Base-by-base conservation (phyloP, 2,888 invertebrate genomes). In the Eurytoma adleriae region DNA sequence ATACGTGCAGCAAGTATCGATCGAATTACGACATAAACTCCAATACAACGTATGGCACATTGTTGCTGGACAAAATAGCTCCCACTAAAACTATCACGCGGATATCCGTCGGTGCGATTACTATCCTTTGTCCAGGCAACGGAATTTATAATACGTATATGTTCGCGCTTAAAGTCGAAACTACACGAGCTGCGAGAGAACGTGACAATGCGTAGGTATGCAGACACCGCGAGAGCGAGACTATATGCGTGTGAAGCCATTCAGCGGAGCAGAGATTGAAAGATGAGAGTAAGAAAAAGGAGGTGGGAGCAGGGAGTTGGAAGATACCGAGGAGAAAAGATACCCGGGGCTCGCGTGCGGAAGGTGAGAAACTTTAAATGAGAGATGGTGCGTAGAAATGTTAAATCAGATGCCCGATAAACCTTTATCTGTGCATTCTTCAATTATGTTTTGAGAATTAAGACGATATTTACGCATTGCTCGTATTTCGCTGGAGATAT, bases 171-270 rank as follows among this genome's bases (percentile, higher is more conserved):
- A 48, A 24, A 64, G 68, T 50, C 27, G 69, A 61, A 30, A 59
- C 16, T 4, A 40, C 50, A 40, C 40, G 52, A 54, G 59, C 7
- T 30, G 40, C 59, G 69, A 10, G 30, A 7, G 61, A 57, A 66
- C 57, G 72, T 71, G 76, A 76, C 75, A 71, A 72, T 82, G 76
- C 76, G 64, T 76, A 64, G 72, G 79, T 73, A 73, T 70, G 69
- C 77, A 56, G 27, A 56, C 57, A 20, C 30, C 10, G 59, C 20
- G 20, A 57, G 66, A 78, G 59, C 20, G 20, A 57, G 66, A 78
- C 18, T 61, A 67, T 20, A 59, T 70, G 80, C 78, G 78, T 66
- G 71, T 48, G 75, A 78, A 40, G 71, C 61, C 74, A 59, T 75
- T 69, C 70, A 64, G 69, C 40, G 48, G 20, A 50, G 30, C 30